Evolutionary conservation across 2,113 vertebrate genomes (phyloP).

Genomic region (Sinocyclocheilus grahami): DNA sequence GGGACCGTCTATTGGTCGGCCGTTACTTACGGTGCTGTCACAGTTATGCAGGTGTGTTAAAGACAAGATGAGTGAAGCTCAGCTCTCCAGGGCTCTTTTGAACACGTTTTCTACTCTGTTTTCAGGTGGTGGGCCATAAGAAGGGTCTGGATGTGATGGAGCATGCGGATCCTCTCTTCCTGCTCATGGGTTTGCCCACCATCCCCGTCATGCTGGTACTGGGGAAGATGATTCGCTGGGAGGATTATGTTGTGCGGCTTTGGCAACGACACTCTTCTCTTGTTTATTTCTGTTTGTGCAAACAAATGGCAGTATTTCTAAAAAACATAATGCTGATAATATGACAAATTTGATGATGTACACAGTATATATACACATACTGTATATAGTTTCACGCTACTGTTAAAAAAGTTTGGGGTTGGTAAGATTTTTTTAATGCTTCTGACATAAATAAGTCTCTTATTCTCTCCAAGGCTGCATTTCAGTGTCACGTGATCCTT

Average conservation of each 20-base stretch:
- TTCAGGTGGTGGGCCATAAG: constrained; percentile 78
- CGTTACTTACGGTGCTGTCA: constrained; percentile 79
- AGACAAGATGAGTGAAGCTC: not conserved
- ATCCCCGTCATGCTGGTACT: constrained; percentile 77
- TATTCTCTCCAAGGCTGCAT: no score
- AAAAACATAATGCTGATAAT: no score
- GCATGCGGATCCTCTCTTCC: constrained; percentile 76
- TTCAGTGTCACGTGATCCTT: no score
- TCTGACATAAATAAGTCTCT: no score
- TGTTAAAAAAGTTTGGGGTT: no score
- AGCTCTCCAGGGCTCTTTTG: not conserved
- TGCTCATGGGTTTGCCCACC: constrained; percentile 78
- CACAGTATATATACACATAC: no score
- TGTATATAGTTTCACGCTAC: no score
- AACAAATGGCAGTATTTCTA: no score
- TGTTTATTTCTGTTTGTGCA: no score
- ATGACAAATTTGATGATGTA: no score
- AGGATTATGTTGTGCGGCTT: constrained; percentile 74
- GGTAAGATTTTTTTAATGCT: no score
- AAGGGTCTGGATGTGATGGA: constrained; percentile 79
- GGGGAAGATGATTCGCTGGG: constrained; percentile 81
- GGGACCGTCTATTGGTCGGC: constrained; percentile 80
- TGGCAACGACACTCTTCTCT: constrained; percentile 73
- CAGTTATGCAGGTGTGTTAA: constrained; percentile 79
- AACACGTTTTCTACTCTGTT: not conserved